Percentiles rank a stretch among this genome's conserved stretches.
Conservation (phyloP, 2,797 vertebrate genomes). For the Labroides dimidiatus region DNA sequence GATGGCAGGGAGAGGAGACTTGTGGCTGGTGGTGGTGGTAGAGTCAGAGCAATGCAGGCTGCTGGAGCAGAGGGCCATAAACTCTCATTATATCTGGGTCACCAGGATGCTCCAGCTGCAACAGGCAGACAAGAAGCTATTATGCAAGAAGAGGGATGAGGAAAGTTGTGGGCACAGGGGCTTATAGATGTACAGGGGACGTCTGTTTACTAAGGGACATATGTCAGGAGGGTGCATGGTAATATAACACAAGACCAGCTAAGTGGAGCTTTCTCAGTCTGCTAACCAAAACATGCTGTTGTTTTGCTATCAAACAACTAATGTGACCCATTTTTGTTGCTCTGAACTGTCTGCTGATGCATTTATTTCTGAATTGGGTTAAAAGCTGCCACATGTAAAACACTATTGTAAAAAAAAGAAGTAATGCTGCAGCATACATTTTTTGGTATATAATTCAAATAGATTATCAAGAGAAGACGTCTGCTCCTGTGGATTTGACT, state of each 20-base stretch:
- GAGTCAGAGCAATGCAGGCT: slow-evolving; percentile 70
- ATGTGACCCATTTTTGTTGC: not conserved
- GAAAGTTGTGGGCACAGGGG: slow-evolving; percentile 56
- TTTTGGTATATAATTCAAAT: not conserved
- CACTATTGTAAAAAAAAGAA: not conserved
- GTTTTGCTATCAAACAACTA: slow-evolving; percentile 21
- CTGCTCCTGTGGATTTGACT: too few species aligned
- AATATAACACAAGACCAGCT: slow-evolving; percentile 53
- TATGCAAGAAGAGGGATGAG: slow-evolving; percentile 75
- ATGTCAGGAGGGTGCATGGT: slow-evolving; percentile 51
- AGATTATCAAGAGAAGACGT: not conserved
- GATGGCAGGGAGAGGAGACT: slow-evolving; percentile 69
- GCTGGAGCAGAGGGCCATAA: slow-evolving; percentile 63
- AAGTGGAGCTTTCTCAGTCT: slow-evolving; percentile 43
- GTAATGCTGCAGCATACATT: not conserved
- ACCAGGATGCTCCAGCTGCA: slow-evolving; percentile 80
- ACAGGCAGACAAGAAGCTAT: slow-evolving; percentile 76
- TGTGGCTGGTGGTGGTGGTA: slow-evolving; percentile 61
- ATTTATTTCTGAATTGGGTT: not conserved
- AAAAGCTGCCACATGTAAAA: not conserved
- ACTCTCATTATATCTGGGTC: slow-evolving; percentile 84
- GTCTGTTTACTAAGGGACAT: slow-evolving; percentile 60
- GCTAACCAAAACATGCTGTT: slow-evolving; percentile 31
- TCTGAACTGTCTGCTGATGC: not conserved
- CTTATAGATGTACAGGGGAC: slow-evolving; percentile 46